These are phyloP conservation scores for Drosophila multiciliata DNA, from an alignment of 2,888 invertebrate species.

Conservation along the genomic window DNA sequence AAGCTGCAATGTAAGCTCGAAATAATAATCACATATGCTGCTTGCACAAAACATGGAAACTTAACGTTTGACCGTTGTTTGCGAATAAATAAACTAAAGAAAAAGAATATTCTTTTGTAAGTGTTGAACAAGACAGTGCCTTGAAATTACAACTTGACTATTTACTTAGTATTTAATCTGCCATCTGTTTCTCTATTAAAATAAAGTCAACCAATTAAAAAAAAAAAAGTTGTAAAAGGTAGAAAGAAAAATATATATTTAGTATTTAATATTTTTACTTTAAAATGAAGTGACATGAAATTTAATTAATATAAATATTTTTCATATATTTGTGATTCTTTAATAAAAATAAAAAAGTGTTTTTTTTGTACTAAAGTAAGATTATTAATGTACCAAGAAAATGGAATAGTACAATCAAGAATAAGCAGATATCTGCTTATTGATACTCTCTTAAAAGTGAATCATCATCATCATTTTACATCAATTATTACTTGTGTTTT, in stretches of 20 bases:
- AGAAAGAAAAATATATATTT: too few species aligned
- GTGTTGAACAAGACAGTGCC: not conserved
- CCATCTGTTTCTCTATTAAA: not conserved
- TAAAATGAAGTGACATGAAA: not conserved
- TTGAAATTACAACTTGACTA: not conserved
- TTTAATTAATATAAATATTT: not conserved
- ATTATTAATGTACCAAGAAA: too few species aligned
- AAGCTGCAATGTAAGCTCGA: conserved; percentile 28
- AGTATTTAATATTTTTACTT: too few species aligned
- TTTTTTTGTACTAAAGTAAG: too few species aligned
- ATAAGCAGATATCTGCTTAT: not conserved
- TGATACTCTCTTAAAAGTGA: not conserved
- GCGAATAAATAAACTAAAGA: not conserved
- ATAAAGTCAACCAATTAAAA: not conserved
- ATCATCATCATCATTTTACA: not conserved
- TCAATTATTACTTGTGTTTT: too few species aligned
- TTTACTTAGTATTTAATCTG: not conserved
- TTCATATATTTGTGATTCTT: not conserved
- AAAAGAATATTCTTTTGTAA: not conserved
- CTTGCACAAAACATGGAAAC: conserved; percentile 10
- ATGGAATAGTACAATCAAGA: not conserved
- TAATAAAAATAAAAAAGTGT: too few species aligned
- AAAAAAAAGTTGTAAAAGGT: not conserved
- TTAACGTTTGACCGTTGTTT: conserved; percentile 3
- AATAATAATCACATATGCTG: conserved; percentile 45